Conservation (phyloP, 2,797 vertebrate species). For the Syngnathus acus region DNA sequence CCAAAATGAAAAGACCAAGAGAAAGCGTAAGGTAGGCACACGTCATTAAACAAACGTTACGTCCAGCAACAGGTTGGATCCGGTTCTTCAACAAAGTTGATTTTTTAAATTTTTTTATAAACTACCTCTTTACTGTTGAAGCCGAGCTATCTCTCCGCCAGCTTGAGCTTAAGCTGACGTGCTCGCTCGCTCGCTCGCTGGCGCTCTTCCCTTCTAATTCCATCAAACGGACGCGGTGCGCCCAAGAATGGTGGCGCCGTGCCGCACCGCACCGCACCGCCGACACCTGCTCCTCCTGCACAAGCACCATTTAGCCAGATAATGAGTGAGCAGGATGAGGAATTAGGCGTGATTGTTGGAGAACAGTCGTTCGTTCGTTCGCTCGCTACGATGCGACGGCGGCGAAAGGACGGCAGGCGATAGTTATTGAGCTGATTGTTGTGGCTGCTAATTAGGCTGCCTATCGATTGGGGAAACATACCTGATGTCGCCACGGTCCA, state of each 20-base stretch:
- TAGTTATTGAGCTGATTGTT: constrained; percentile 62
- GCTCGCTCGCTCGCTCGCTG: constrained; percentile 3
- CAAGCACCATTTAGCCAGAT: constrained; percentile 44
- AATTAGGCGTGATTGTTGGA: constrained; percentile 57
- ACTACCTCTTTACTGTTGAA: constrained; percentile 51
- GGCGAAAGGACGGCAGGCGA: constrained; percentile 45
- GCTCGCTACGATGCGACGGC: constrained; percentile 30
- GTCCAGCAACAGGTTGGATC: not conserved
- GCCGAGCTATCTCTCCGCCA: constrained; percentile 40
- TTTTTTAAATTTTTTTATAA: constrained; percentile 42
- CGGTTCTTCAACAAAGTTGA: constrained; percentile 11
- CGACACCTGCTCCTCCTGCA: constrained; percentile 46
- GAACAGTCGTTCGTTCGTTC: constrained; percentile 17
- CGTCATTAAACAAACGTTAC: not conserved
- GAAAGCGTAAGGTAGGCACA: not conserved
- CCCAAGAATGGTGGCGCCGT: constrained; percentile 43
- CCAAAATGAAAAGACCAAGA: too few species aligned
- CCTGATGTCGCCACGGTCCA: constrained; percentile 16
- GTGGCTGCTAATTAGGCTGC: constrained; percentile 49
- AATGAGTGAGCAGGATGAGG: constrained; percentile 53
- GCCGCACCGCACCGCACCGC: constrained; percentile 4
- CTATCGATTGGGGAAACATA: constrained; percentile 48
- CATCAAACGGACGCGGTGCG: constrained; percentile 38
- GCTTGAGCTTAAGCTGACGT: constrained; percentile 31
- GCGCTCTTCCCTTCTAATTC: constrained; percentile 45